Base-by-base conservation (phyloP, 2,888 invertebrate genomes). In the Andrena dorsata region DNA sequence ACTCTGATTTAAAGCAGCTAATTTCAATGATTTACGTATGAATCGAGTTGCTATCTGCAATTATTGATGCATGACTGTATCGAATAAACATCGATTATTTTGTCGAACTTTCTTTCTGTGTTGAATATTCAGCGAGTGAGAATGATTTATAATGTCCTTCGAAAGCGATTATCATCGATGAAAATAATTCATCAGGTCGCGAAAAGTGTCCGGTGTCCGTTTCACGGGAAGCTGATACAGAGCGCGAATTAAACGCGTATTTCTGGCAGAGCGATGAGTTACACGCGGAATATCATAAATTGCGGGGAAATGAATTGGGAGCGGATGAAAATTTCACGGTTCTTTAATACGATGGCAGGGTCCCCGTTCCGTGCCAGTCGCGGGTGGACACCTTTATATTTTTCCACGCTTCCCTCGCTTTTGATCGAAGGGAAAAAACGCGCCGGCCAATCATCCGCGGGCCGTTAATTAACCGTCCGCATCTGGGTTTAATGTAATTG, bases 391-490 rank as follows among this genome's bases (percentile, higher is more conserved):
- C 20, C n/a, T 4, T 32, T 4, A 0, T 32, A 32, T 30, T 60
- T 28, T 30, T 28, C 8, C 32, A 20, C 32, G 32, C 20, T 61
- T 61, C n/a, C 32, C 32, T 1, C n/a, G 23, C 20, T 13, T 23
- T 5, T 8, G 26, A 20, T 56, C 30, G 26, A 69, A 23, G 32
- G 30, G 20, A 47, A 30, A 35, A 8, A 20, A 26, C 8, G 0
- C 6, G 0, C 6, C 56, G n/a, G 10, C 26, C 63, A 56, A 72
- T 71, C 28, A 72, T 71, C 28, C 61, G 28, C 28, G 16, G 61
- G 2, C 47, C 8, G 63, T 68, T 76, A 63, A 75, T 77, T 75
- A 77, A 66, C 76, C 41, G 60, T 41, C 60, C 66, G 60, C 51
- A 60, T 60, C 26, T 47, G 10, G 32, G 49, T 77, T 70, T 65